These are phyloP conservation scores for Netelia fuscicornis DNA, from an alignment of 2,888 invertebrate species.

Conservation along the genomic window DNA sequence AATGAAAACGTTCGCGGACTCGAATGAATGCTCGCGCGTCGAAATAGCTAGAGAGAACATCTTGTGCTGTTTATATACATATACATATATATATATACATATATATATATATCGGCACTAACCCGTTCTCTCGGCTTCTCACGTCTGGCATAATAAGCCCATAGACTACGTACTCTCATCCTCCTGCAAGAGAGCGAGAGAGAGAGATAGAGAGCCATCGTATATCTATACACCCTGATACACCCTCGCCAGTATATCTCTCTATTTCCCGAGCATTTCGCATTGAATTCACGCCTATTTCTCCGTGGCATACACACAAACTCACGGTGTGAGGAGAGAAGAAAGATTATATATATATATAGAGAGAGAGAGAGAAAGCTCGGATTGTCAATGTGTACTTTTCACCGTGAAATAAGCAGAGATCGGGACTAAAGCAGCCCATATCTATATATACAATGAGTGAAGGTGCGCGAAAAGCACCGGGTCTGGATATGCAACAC, in stretches of 20 bases:
- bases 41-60: slow-evolving; percentile 67
- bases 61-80: slow-evolving; percentile 59
- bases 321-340: slow-evolving; percentile 9
- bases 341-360: neutral
- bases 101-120: slow-evolving; percentile 60
- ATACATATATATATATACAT: slow-evolving; percentile 53
- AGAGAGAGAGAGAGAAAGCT: slow-evolving; percentile 65
- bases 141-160: slow-evolving; percentile 69
- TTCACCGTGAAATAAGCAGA: slow-evolving; percentile 71
- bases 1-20: slow-evolving; percentile 69
- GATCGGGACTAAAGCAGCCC: slow-evolving; percentile 6
- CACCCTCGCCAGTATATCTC: slow-evolving; percentile 45
- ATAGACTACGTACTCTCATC: slow-evolving; percentile 63
- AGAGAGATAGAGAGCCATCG: too few relatives aligned
- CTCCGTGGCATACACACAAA: slow-evolving; percentile 56
- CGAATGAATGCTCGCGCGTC: slow-evolving; percentile 70
- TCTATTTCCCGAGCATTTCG: slow-evolving; percentile 75
- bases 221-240: neutral
- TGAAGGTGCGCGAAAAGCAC: slow-evolving; percentile 60
- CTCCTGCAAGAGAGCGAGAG: slow-evolving; percentile 13
- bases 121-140: slow-evolving; percentile 67
- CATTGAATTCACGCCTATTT: slow-evolving; percentile 77
- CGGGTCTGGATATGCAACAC: slow-evolving; percentile 29
- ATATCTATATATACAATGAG: neutral
- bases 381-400: slow-evolving; percentile 69